A percentile compares a stretch with the other conserved stretches of the same genome.
Evolutionary conservation across 2,113 vertebrate genomes (phyloP).

Genomic region (Phrynocephalus versicolor): DNA sequence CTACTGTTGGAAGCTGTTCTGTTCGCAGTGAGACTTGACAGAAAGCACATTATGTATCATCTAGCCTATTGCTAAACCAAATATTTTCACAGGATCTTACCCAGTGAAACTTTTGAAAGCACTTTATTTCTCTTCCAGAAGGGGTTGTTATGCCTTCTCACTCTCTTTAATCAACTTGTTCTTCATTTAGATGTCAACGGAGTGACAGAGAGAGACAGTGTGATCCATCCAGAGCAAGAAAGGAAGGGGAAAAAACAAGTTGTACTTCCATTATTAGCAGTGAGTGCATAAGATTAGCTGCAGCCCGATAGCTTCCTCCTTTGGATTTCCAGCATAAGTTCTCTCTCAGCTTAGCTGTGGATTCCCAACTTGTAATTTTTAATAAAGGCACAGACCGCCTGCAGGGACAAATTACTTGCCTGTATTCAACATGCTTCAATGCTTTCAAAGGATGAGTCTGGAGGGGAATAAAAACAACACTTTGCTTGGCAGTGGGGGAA

Average conservation of each 20-base stretch:
- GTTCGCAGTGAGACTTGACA: constrained; percentile 50
- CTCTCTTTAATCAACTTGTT: constrained; percentile 66
- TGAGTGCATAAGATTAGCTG: constrained; percentile 59
- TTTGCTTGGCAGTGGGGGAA: constrained; percentile 48
- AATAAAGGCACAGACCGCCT: constrained; percentile 68
- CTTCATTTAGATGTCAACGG: constrained; percentile 64
- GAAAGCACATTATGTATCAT: not conserved
- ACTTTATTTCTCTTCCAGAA: constrained; percentile 54
- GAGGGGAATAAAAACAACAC: constrained; percentile 49
- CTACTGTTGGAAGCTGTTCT: constrained; percentile 53
- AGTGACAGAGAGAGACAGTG: constrained; percentile 57
- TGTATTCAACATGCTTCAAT: constrained; percentile 69
- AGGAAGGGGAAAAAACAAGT: constrained; percentile 45
- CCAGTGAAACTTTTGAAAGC: constrained; percentile 51
- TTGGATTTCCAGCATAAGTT: constrained; percentile 62
- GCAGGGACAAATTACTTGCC: constrained; percentile 69
- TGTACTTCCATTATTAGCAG: constrained; percentile 60
- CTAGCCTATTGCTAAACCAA: constrained; percentile 38
- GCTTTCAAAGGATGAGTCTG: constrained; percentile 61
- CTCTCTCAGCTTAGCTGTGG: constrained; percentile 50
- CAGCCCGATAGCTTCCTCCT: constrained; percentile 66
- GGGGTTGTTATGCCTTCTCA: constrained; percentile 60
- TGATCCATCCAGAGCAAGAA: constrained; percentile 42
- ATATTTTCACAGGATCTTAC: constrained; percentile 61
- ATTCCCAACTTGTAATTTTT: constrained; percentile 71